These are phyloP conservation scores for Artibeus lituratus DNA, from an alignment of 2,797 vertebrate species.

Conservation along the genomic window DNA sequence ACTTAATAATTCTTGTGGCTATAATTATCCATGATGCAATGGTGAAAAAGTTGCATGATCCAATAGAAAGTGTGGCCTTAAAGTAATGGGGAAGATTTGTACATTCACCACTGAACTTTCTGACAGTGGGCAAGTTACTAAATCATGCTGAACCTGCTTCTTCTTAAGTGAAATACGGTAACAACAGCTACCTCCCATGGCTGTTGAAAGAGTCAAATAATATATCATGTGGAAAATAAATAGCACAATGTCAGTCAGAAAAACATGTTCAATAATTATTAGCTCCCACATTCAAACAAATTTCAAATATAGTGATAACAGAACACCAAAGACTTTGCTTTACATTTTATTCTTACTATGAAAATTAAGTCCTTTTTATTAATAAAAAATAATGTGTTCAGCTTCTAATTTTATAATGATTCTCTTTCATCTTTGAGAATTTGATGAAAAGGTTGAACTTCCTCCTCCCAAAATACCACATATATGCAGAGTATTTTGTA, in stretches of 20 bases:
- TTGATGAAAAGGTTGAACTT: not conserved
- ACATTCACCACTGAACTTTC: not conserved
- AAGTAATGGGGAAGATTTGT: not conserved
- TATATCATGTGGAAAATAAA: not conserved
- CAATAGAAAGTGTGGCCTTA: not conserved
- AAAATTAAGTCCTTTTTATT: slow-evolving; percentile 24
- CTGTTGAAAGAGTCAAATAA: slow-evolving; percentile 19
- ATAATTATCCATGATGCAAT: not conserved
- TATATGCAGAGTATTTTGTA: not conserved
- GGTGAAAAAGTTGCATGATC: not conserved
- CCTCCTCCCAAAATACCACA: not conserved
- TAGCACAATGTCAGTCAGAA: slow-evolving; percentile 13
- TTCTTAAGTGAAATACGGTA: not conserved
- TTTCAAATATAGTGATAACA: slow-evolving; percentile 1
- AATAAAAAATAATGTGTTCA: not conserved
- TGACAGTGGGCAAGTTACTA: not conserved
- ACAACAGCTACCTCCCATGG: not conserved
- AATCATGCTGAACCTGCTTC: not conserved
- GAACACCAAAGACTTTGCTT: slow-evolving; percentile 30
- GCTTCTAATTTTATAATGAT: slow-evolving; percentile 39
- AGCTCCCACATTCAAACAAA: slow-evolving; percentile 37
- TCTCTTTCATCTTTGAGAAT: slow-evolving; percentile 28
- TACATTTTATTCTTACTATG: slow-evolving; percentile 3
- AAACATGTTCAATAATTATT: not conserved
- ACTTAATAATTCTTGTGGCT: not conserved